Evolutionary conservation across 35 echinoderm and acorn worm genomes (phyloP).

Genomic region (Nesometra sesokonis): DNA sequence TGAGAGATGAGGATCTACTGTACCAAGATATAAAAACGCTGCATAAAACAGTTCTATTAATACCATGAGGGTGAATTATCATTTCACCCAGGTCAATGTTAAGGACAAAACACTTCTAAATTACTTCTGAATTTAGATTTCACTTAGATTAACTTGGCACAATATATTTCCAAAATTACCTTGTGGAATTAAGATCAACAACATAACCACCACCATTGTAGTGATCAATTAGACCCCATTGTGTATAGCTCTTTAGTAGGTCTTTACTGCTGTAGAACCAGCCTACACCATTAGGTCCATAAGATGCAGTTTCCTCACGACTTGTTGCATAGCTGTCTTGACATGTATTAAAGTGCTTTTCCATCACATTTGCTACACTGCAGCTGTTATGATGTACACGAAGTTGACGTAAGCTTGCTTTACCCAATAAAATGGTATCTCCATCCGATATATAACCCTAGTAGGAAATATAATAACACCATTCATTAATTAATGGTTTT

Average conservation of each 20-base stretch:
- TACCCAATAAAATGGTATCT: constrained; percentile 51
- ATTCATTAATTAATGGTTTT: no score
- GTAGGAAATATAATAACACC: background rate
- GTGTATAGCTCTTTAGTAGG: constrained; percentile 41
- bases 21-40: no score
- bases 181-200: constrained; percentile 58
- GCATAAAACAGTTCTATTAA: no score
- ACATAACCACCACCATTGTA: constrained; percentile 81
- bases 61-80: no score
- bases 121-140: no score
- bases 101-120: background rate
- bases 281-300: constrained; percentile 25
- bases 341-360: constrained; percentile 35
- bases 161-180: constrained; percentile 31
- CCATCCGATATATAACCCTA: constrained; percentile 45
- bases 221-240: constrained; percentile 59
- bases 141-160: background rate
- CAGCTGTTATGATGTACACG: constrained; percentile 41
- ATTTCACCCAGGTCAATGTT: no score
- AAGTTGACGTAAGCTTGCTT: constrained; percentile 46
- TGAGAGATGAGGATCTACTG: no score
- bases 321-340: constrained; percentile 11
- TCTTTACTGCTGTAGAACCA: constrained; percentile 37
- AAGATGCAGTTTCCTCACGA: constrained; percentile 6
- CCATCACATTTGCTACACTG: constrained; percentile 12